A percentile compares a stretch with the other conserved stretches of the same genome.
These are phyloP conservation scores for Drosophila neoperkinsi DNA, from an alignment of 2,888 invertebrate species.

Conservation along the genomic window DNA sequence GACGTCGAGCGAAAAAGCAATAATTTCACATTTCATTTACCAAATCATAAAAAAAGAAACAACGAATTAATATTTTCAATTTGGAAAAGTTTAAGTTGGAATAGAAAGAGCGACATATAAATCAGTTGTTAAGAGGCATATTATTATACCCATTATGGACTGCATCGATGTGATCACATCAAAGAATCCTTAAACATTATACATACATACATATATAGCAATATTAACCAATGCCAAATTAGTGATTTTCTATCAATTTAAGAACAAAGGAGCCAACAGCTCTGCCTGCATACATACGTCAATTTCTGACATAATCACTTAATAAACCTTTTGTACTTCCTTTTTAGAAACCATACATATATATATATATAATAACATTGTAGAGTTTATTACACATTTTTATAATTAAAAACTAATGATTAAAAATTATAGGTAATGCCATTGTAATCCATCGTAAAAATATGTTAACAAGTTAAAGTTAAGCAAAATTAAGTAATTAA, in stretches of 20 bases:
- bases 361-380: slow-evolving; percentile 19
- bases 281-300: slow-evolving; percentile 52
- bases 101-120: slow-evolving; percentile 8
- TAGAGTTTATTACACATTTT: slow-evolving; percentile 61
- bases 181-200: slow-evolving; percentile 52
- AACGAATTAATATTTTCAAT: slow-evolving; percentile 22
- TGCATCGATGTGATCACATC: slow-evolving; percentile 70
- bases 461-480: slow-evolving; percentile 42
- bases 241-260: slow-evolving; percentile 68
- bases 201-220: slow-evolving; percentile 48
- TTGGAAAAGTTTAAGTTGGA: slow-evolving; percentile 16
- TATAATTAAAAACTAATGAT: slow-evolving; percentile 13
- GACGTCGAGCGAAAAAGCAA: slow-evolving; percentile 85
- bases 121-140: slow-evolving; percentile 35
- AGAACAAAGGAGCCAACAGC: slow-evolving; percentile 35
- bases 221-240: slow-evolving; percentile 73
- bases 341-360: slow-evolving; percentile 54
- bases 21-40: slow-evolving; percentile 43
- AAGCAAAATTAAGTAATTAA: slow-evolving; percentile 54
- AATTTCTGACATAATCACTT: slow-evolving; percentile 74
- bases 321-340: slow-evolving; percentile 66
- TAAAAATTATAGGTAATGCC: slow-evolving; percentile 21
- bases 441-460: slow-evolving; percentile 30
- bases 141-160: slow-evolving; percentile 54
- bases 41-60: not conserved